Conservation (phyloP, 2,888 invertebrate species). For the Leucophora obtusa region DNA sequence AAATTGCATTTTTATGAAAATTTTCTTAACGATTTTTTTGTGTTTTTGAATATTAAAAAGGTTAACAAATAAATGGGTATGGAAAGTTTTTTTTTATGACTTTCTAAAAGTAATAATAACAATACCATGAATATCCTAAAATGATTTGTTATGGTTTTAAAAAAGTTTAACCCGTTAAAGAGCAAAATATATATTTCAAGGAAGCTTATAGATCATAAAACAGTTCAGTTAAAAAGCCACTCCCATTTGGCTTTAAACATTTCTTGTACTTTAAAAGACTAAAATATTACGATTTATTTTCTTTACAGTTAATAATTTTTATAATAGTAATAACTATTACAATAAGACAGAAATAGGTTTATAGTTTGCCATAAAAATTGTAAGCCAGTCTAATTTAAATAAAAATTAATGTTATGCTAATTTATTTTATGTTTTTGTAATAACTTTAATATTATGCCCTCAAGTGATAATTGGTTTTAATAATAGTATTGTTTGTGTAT, state of each 20-base stretch:
- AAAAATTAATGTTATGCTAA: conserved; percentile 25
- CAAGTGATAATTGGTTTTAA: conserved; percentile 53
- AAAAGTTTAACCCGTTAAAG: background rate
- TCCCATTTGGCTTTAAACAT: no score
- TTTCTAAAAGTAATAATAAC: background rate
- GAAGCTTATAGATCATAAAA: no score
- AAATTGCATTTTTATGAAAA: conserved; percentile 36
- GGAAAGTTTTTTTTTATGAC: background rate
- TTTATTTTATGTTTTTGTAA: conserved; percentile 3
- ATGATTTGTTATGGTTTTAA: background rate
- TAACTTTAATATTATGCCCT: conserved; percentile 32
- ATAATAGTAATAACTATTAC: no score
- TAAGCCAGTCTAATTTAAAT: conserved; percentile 3
- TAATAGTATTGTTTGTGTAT: conserved; percentile 6
- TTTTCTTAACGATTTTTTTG: conserved; percentile 9
- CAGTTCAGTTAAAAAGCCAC: no score
- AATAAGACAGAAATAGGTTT: background rate
- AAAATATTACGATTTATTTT: no score
- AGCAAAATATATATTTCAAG: background rate
- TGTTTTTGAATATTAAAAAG: background rate
- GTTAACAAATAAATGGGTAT: background rate
- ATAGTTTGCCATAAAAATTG: background rate
- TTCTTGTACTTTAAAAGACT: no score
- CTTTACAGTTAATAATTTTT: no score
- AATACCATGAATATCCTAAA: background rate